Base-by-base conservation (phyloP, 2,797 vertebrate genomes). In the Denticeps clupeoides region DNA sequence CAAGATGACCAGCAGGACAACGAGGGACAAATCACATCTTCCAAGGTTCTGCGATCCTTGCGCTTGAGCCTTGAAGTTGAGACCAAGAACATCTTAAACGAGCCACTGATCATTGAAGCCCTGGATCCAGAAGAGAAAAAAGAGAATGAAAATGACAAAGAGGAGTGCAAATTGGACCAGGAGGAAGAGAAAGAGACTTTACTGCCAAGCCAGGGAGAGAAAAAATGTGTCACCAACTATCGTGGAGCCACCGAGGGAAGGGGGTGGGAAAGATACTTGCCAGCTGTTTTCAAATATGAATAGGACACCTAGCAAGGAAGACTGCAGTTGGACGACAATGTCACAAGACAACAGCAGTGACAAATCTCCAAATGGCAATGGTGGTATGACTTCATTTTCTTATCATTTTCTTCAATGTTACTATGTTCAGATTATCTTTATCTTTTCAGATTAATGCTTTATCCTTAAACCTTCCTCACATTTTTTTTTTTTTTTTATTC, bases 261-360 rank as follows among this genome's bases (percentile, higher is more conserved):
- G 73, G 7, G 75, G 77, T 38, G 18, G 35, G 35, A 86, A 82
- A 68, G 90, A 82, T 0, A 68, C 87, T 64, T 91, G 91, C 67
- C 84, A 88, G 41, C 82, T 95, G 43, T 97, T 95, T 49, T 87
- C 86, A 49, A 83, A 82, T 62, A 81, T 86, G 66, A 88, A 84
- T 1, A 85, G 82, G 37, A 72, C 83, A 1, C 80, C 83, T 24
- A 93, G 88, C 28, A 91, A 96, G 0, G 91, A 96, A 66, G 93
- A 97, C 66, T 71, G 87, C 41, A 91, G 85, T 74, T 96, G 91
- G 87, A 79, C 91, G 37, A 81, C 85, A 0, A 67, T 89, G 67
- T 88, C 88, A 59, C 90, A 93, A 72, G 89, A 88, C 53, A 89
- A 85, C 70, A 82, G 82, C 0, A 68, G 83, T 1, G 88, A 88